phyloP scores from a whole-genome alignment of 2,888 invertebrate genomes.

The Lapara coniferarum region DNA sequence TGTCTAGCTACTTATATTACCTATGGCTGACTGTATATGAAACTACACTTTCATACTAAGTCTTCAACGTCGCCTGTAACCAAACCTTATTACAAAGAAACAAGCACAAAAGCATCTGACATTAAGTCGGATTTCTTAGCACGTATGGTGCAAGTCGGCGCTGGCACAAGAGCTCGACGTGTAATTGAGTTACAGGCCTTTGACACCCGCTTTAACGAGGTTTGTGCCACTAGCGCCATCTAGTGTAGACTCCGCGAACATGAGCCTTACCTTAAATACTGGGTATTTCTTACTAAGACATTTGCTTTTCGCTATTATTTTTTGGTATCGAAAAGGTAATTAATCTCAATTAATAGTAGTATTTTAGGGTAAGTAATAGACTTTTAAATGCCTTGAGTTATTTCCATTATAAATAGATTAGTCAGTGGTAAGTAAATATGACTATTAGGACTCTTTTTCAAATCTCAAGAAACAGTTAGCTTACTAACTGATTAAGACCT shows the following conservation, averaged over 20 bases:
- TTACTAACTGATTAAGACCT: background rate
- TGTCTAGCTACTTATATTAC: no score
- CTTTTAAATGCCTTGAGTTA: no score
- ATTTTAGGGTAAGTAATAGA: no score
- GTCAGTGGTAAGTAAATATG: no score
- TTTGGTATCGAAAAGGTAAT: no score
- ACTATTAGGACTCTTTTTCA: no score
- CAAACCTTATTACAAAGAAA: background rate
- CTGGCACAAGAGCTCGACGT: slow-evolving; percentile 54
- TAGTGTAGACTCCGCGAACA: slow-evolving; percentile 14
- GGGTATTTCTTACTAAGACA: background rate
- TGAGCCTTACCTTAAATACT: slow-evolving; percentile 19
- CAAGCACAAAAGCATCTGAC: background rate
- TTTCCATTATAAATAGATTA: no score
- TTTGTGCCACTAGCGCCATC: slow-evolving; percentile 68
- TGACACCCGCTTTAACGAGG: slow-evolving; percentile 80
- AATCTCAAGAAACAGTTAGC: background rate
- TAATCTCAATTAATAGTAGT: no score
- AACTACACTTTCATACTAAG: no score
- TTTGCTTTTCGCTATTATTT: no score
- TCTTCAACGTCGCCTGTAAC: background rate
- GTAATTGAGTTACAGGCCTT: slow-evolving; percentile 81
- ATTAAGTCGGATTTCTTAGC: slow-evolving; percentile 14
- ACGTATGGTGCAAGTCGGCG: slow-evolving; percentile 29
- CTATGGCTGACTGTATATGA: no score